Evolutionary conservation across 2,113 vertebrate species (phyloP), one percentile per base, ranked within the genome.

Genomic region (Willisornis vidua): DNA sequence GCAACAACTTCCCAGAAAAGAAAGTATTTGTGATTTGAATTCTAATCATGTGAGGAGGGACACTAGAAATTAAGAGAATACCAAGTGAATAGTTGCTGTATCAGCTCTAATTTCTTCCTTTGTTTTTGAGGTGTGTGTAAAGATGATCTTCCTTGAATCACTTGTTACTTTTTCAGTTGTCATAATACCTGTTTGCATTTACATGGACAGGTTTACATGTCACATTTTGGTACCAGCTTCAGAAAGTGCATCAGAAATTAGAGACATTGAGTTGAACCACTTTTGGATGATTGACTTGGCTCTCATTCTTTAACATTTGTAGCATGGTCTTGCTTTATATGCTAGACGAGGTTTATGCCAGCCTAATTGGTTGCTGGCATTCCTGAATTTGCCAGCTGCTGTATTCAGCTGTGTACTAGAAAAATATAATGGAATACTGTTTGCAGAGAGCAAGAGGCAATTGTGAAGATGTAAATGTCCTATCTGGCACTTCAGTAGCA

Each of bases 341-440:
- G 97, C 96, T 96, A 97, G 95, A 96, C 71, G 41, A 93, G 90
- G 67, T 96, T 98, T 97, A 94, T 96, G 95, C 95, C 96, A 96
- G 95, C 73, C 91, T 98, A 97, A 97, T 97, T 98, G 91, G 96
- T 97, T 98, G 95, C 94, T 98, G 97, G 96, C 94, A 96, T 97
- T 98, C 97, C 94, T 97, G 76, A 97, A 87, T 93, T 89, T 97
- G 91, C 93, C 97, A 98, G 92, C 98, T 98, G 97, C 97, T 97
- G 83, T 97, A 97, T 98, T 98, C 97, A 98, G 93, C 97, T 97
- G 95, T 96, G 94, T 97, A 95, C 94, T 94, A 95, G 96, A 96
- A 97, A 97, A 94, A 95, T 93, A 97, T 95, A 98, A 98, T 97
- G 97, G 95, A 95, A 97, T 97, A 91, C 92, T 97, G 96, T 98